Evolutionary conservation across 1,140 invertebrate species (phyloP), one percentile per base, ranked within the genome.

Genomic region (Neoseiulus cucumeris): DNA sequence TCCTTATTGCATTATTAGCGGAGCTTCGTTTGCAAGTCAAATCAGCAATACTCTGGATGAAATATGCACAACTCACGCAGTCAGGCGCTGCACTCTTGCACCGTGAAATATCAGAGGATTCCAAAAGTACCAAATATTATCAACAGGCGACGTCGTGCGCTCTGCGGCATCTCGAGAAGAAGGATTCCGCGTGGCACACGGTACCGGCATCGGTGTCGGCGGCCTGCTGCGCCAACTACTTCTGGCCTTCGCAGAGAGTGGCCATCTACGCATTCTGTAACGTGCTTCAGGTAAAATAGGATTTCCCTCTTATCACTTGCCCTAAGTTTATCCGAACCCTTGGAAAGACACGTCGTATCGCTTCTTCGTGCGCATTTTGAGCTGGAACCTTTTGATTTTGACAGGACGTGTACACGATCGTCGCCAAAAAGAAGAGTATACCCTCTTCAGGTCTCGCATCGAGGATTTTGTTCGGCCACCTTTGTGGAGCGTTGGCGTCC

Each of bases 261-360:
- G 51, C 51, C 22, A 59, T 59, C 14, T 59, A 59, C 51, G 51
- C 51, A 5, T 25, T 59, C 17, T 59, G n/a, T 17, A 59, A 59
- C 22, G 22, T 33, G 25, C 51, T 59, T 2, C 33, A 59, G 25
- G 51, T 59, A 25, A 29, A 20, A n/a, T 18, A 4, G 33, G 14
- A 33, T 59, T 25, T 25, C 22, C 14, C 9, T 39, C 9, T 9
- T 39, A 39, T 6, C 33, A 39, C 33, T 39, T 9, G 33, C 33
- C 9, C 33, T 39, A n/a, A n/a, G n/a, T n/a, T n/a, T n/a, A n/a
- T n/a, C n/a, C n/a, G n/a, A n/a, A n/a, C n/a, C n/a, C n/a, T n/a
- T n/a, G n/a, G n/a, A n/a, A n/a, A n/a, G n/a, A n/a, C n/a, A n/a
- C n/a, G n/a, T n/a, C n/a, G n/a, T n/a, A n/a, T n/a, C n/a, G n/a